Conservation (phyloP, 2,113 vertebrate species). For the Nannospalax galili region DNA sequence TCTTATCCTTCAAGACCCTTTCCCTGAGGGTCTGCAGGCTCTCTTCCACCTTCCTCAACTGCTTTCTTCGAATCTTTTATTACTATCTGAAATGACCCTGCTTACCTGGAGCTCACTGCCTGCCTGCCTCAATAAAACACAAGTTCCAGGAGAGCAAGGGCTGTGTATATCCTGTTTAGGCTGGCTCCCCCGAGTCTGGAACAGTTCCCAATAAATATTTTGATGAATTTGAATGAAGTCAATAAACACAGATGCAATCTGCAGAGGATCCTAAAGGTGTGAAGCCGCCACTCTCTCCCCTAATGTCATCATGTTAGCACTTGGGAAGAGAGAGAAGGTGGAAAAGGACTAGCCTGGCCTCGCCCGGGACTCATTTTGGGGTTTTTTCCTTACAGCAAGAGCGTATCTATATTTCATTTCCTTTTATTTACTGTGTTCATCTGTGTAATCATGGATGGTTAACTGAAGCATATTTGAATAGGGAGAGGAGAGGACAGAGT, state of each 20-base stretch:
- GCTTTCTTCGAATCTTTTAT: not conserved
- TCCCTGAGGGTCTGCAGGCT: not conserved
- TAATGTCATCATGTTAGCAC: not conserved
- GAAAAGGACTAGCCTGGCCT: not conserved
- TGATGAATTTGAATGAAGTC: constrained; percentile 54
- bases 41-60: not conserved
- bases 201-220: constrained; percentile 5
- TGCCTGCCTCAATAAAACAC: not conserved
- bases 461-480: constrained; percentile 52
- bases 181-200: constrained; percentile 7
- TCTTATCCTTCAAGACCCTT: not conserved
- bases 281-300: not conserved
- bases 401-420: not conserved
- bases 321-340: not conserved
- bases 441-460: constrained; percentile 56
- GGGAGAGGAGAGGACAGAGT: constrained; percentile 18
- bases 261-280: not conserved
- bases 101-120: not conserved
- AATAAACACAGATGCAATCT: constrained; percentile 25
- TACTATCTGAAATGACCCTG: not conserved
- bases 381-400: constrained; percentile 15
- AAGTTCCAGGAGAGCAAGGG: not conserved
- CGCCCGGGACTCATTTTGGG: not conserved
- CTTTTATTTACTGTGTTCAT: constrained; percentile 14
- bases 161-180: not conserved